These are phyloP conservation scores for Sinhomidia bicolor DNA, from an alignment of 2,888 invertebrate genomes.

Conservation along the genomic window DNA sequence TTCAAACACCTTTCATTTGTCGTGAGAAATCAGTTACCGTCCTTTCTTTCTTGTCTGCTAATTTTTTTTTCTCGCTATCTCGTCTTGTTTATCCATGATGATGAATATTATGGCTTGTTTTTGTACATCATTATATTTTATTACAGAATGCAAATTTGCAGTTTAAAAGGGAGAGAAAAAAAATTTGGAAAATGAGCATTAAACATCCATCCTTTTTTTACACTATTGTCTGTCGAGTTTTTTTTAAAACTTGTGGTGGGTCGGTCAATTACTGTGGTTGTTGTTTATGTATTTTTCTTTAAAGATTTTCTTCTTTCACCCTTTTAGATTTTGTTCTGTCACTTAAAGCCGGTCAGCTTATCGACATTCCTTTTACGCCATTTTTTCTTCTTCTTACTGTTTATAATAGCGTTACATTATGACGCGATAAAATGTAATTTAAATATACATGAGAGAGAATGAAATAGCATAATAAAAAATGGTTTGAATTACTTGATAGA, in stretches of 20 bases:
- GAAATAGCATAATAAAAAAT: neutral
- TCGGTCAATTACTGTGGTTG: neutral
- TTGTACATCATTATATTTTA: constrained; percentile 17
- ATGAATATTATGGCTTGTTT: neutral
- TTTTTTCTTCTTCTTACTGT: neutral
- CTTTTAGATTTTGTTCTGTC: neutral
- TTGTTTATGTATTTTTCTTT: neutral
- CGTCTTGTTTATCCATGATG: neutral
- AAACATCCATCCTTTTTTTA: too few relatives aligned
- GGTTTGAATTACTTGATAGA: neutral
- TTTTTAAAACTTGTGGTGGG: neutral
- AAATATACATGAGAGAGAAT: neutral
- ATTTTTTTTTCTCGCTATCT: neutral
- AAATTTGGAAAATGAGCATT: too few relatives aligned
- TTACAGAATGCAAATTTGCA: constrained; percentile 27
- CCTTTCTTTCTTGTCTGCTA: neutral
- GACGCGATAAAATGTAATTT: neutral
- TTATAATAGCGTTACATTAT: neutral
- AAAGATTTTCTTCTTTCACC: neutral
- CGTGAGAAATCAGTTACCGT: constrained; percentile 58
- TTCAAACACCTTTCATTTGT: constrained; percentile 7
- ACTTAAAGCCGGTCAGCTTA: neutral
- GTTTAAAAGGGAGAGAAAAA: neutral
- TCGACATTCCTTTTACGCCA: neutral
- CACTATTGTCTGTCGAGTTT: too few relatives aligned